Evolutionary conservation across 2,797 vertebrate genomes (phyloP).

Genomic region (Peromyscus attwateri): DNA sequence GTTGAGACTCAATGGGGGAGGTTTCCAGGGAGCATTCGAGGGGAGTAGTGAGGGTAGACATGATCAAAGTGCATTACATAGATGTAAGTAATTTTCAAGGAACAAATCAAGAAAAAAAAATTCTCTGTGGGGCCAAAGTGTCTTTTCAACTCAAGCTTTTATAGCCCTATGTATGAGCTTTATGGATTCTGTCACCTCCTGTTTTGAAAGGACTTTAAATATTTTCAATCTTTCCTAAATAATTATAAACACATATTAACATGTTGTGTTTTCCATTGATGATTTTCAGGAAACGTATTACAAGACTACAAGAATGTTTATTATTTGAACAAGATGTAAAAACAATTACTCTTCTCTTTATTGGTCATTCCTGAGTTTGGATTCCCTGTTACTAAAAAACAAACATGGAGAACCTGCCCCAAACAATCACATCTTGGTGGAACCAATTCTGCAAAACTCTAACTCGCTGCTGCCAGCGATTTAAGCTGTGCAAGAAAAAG

Average conservation of each 20-base stretch:
- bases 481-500: not conserved
- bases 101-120: not conserved
- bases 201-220: not conserved
- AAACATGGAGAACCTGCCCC: not conserved
- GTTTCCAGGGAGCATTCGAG: not conserved
- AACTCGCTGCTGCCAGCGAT: not conserved
- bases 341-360: not conserved
- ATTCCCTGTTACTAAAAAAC: not conserved
- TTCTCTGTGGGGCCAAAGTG: not conserved
- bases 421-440: not conserved
- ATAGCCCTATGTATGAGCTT: conserved; percentile 10
- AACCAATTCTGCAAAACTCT: conserved; percentile 34
- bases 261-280: not conserved
- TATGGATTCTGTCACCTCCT: not conserved
- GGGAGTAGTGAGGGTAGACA: not conserved
- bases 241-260: conserved; percentile 11
- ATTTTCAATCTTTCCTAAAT: conserved; percentile 14
- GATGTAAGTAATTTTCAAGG: not conserved
- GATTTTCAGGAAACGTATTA: conserved; percentile 34
- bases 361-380: conserved; percentile 15
- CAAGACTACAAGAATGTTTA: conserved; percentile 47
- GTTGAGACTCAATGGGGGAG: not conserved
- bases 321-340: not conserved
- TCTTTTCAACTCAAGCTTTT: conserved; percentile 12
- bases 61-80: not conserved